Base-by-base conservation (phyloP, 2,797 vertebrate species). In the Columba guinea region DNA sequence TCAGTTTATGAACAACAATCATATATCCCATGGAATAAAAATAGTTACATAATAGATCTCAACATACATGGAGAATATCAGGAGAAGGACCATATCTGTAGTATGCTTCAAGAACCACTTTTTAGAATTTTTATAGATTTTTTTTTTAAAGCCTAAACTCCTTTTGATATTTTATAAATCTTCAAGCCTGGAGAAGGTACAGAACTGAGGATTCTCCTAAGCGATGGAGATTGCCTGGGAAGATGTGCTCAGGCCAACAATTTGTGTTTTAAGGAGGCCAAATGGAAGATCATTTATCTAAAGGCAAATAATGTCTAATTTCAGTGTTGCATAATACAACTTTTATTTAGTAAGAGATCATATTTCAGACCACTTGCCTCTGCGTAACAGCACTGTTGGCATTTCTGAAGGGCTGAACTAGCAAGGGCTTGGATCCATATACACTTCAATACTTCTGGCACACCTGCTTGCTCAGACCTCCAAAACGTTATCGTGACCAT, bases 1-100 rank as follows among this genome's bases (percentile, higher is more conserved):
- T 74, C 48, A 28, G 16, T 82, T 78, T 44, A 60, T 63, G 44
- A 78, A 52, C 12, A 91, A 32, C 15, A 73, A 9, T 59, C 28
- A 15, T 10, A n/a, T 27, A 55, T 13, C 56, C 23, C 41, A 1
- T 34, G 27, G 51, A 77, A 77, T 59, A 81, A 52, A 77, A 67
- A 9, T 3, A 63, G 30, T 41, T 20, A 11, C 8, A 12, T 53
- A 70, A 53, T 15, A 48, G 62, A 58, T 65, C 18, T 70, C 44
- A 37, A n/a, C 20, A 39, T 24, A 60, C 5, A 26, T 0, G 6
- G 18, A 22, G 23, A 53, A 24, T 37, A 19, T 28, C 0, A 2
- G 41, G 5, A 68, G 24, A 64, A 14, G 32, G 46, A 13, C 11
- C 0, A 0, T 30, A 19, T 44, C 79, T 78, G 13, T 49, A 18